Evolutionary conservation across 2,113 vertebrate species (phyloP).

Genomic region (Platanista minor): DNA sequence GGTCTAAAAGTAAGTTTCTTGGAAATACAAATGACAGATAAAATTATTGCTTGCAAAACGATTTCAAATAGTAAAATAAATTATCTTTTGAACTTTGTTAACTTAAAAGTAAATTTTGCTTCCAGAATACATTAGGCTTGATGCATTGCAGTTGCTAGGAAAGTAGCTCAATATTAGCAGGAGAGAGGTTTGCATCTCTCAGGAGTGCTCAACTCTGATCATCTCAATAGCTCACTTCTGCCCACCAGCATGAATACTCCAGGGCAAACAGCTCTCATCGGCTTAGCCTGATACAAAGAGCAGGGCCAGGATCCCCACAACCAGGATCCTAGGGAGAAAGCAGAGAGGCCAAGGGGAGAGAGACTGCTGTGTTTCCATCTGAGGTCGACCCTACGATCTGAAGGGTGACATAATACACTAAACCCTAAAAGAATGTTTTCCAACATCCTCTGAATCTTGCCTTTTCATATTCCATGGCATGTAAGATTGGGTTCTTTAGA

Average conservation of each 20-base stretch:
- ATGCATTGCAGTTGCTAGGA: not conserved
- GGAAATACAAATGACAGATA: constrained; percentile 5
- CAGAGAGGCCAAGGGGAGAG: not conserved
- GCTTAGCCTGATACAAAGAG: not conserved
- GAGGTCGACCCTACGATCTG: no score
- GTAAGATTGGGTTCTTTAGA: not conserved
- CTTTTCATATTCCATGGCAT: not conserved
- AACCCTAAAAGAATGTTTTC: not conserved
- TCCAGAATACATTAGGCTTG: not conserved
- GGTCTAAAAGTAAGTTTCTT: not conserved
- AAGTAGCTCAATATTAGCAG: not conserved
- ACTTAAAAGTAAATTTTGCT: not conserved
- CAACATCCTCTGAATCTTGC: not conserved
- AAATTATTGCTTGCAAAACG: not conserved
- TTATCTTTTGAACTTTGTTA: not conserved
- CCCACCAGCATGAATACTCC: not conserved
- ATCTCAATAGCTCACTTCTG: not conserved
- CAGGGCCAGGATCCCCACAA: not conserved
- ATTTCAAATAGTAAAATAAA: constrained; percentile 10
- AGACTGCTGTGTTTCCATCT: not conserved
- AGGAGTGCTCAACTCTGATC: not conserved
- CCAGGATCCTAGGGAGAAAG: no score
- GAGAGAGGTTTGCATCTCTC: not conserved
- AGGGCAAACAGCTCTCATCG: not conserved
- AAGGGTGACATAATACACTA: not conserved